phyloP scores from a whole-genome alignment of 2,797 vertebrate genomes.

The Gallirallus australis region DNA sequence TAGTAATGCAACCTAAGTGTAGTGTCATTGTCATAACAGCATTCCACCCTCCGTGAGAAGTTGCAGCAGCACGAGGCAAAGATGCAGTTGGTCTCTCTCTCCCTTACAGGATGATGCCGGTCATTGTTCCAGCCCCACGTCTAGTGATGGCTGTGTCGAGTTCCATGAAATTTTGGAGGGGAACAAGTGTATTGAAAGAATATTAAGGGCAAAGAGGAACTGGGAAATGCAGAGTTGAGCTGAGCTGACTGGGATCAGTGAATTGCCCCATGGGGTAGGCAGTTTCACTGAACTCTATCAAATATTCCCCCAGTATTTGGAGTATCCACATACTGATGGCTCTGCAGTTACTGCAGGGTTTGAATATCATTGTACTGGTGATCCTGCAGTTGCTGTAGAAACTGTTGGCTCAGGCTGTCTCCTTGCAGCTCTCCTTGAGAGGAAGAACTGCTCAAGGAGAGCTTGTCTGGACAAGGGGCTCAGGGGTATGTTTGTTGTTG shows the following conservation, averaged over 20 bases:
- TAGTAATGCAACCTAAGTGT: neutral
- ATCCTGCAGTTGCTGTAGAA: constrained; percentile 63
- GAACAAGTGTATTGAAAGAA: neutral
- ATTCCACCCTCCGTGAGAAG: constrained; percentile 15
- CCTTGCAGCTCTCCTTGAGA: constrained; percentile 45
- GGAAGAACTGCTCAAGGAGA: neutral
- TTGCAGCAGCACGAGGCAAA: neutral
- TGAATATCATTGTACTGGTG: constrained; percentile 1
- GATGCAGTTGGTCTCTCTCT: neutral
- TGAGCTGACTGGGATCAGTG: neutral
- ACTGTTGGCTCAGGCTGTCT: constrained; percentile 51
- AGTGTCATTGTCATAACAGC: constrained; percentile 56
- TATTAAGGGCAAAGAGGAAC: neutral
- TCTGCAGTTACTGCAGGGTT: constrained; percentile 22
- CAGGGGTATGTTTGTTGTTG: neutral
- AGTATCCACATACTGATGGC: constrained; percentile 30
- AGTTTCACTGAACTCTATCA: neutral
- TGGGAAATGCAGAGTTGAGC: neutral
- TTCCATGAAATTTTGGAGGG: neutral
- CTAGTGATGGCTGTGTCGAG: neutral
- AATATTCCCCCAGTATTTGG: neutral
- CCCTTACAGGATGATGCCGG: neutral
- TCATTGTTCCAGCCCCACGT: neutral
- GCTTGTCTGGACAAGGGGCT: constrained; percentile 19
- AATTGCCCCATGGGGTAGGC: neutral